Conservation (phyloP, 2,113 vertebrate species). For the Excalfactoria chinensis region DNA sequence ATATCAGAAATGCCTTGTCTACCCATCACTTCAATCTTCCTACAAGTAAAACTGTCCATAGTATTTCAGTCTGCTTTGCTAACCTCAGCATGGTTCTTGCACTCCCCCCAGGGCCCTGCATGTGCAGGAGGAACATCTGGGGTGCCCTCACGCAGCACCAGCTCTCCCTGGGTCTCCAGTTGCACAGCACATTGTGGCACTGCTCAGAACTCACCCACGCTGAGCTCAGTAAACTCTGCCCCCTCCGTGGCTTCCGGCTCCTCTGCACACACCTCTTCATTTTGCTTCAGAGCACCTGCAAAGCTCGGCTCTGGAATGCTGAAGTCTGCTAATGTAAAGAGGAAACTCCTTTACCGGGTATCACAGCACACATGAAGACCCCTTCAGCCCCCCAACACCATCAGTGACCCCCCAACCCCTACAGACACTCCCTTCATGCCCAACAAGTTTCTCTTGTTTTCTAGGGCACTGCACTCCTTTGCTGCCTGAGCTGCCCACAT, state of each 20-base stretch:
- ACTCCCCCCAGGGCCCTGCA: neutral
- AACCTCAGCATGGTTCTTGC: neutral
- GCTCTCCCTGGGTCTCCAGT: neutral
- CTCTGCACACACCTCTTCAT: neutral
- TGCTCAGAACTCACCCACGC: neutral
- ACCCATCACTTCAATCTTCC: neutral
- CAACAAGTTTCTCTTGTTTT: neutral
- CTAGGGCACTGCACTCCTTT: rapidly evolving
- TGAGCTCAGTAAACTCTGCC: neutral
- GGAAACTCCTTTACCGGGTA: neutral
- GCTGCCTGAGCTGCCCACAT: neutral
- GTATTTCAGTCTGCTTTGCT: neutral
- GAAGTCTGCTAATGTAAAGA: neutral
- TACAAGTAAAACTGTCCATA: rapidly evolving
- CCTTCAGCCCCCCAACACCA: too few relatives aligned
- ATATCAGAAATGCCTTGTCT: neutral
- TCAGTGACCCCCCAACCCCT: too few relatives aligned
- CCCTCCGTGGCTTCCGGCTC: neutral
- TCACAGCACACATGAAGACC: too few relatives aligned
- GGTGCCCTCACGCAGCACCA: neutral
- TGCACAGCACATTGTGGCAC: rapidly evolving
- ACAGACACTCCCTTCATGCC: too few relatives aligned
- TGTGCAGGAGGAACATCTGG: rapidly evolving
- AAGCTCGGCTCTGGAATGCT: neutral
- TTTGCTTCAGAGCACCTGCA: neutral